A percentile compares a stretch with the other conserved stretches of the same genome.
Conservation (phyloP, 2,797 vertebrate genomes). For the Dicrostonyx torquatus region DNA sequence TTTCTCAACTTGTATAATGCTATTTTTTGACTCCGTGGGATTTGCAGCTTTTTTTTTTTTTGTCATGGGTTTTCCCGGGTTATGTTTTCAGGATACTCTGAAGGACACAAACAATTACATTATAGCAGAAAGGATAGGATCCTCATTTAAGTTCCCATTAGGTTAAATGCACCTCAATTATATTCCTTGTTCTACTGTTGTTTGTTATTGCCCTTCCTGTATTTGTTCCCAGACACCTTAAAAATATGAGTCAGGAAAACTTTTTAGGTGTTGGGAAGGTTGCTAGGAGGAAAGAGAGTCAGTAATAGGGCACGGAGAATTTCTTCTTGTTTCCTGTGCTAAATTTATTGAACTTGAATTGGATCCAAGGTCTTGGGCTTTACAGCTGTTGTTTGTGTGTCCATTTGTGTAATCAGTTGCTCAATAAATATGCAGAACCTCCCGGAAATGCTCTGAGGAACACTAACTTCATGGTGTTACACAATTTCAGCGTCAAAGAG, state of each 20-base stretch:
- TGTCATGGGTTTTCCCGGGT: constrained; percentile 55
- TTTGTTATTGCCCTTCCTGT: constrained; percentile 75
- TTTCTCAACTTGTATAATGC: not conserved
- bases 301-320: constrained; percentile 7
- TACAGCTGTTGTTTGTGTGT: not conserved
- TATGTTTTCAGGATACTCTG: constrained; percentile 77
- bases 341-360: constrained; percentile 8
- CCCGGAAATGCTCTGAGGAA: not conserved
- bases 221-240: constrained; percentile 79
- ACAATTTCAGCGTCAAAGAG: not conserved
- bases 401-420: not conserved
- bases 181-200: constrained; percentile 66
- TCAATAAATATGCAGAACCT: not conserved
- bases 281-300: constrained; percentile 37
- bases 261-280: constrained; percentile 66
- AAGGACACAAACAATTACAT: constrained; percentile 74
- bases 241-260: constrained; percentile 66
- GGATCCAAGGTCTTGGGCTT: not conserved
- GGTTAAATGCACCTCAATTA: constrained; percentile 46
- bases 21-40: constrained; percentile 34
- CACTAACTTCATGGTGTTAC: not conserved
- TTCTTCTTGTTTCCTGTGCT: constrained; percentile 47
- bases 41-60: constrained; percentile 33
- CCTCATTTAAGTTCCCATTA: constrained; percentile 69
- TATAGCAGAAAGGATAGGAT: constrained; percentile 62